Evolutionary conservation across 2,797 vertebrate species (phyloP).

Genomic region (Danio albolineatus): DNA sequence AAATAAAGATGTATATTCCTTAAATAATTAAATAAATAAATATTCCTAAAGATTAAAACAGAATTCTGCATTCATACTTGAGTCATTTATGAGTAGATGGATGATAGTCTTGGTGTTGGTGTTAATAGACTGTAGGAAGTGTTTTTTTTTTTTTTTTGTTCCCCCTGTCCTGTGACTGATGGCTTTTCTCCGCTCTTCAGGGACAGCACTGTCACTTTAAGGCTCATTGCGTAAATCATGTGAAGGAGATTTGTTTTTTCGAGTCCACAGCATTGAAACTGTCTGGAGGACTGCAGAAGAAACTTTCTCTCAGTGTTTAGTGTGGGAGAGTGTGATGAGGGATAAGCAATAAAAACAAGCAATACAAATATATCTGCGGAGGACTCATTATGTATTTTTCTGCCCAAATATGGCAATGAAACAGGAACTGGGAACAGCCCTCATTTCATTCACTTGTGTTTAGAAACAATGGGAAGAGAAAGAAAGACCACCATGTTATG

Average conservation of each 20-base stretch:
- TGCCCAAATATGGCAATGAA: conserved; percentile 20
- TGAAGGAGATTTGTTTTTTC: not conserved
- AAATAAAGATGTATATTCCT: too few species aligned
- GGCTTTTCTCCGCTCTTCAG: not conserved
- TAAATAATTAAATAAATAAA: too few species aligned
- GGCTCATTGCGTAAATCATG: not conserved
- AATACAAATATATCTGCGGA: too few species aligned
- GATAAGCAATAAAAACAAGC: too few species aligned
- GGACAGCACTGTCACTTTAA: not conserved
- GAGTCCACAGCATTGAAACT: not conserved
- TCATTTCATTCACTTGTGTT: not conserved
- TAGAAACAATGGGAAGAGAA: conserved; percentile 26
- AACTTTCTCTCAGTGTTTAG: not conserved
- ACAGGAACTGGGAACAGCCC: not conserved
- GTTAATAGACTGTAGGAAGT: not conserved
- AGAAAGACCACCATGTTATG: conserved; percentile 20
- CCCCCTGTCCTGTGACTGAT: not conserved
- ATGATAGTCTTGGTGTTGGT: not conserved
- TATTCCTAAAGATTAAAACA: too few species aligned
- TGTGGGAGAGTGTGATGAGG: conserved; percentile 14
- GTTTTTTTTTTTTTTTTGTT: not conserved
- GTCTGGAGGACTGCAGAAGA: conserved; percentile 20
- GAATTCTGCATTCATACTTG: too few species aligned
- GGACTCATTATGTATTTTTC: not conserved
- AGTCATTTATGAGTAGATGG: not conserved